Percentiles rank a stretch among this genome's conserved stretches.
Evolutionary conservation across 2,113 vertebrate species (phyloP).

Genomic region (Cariama cristata): DNA sequence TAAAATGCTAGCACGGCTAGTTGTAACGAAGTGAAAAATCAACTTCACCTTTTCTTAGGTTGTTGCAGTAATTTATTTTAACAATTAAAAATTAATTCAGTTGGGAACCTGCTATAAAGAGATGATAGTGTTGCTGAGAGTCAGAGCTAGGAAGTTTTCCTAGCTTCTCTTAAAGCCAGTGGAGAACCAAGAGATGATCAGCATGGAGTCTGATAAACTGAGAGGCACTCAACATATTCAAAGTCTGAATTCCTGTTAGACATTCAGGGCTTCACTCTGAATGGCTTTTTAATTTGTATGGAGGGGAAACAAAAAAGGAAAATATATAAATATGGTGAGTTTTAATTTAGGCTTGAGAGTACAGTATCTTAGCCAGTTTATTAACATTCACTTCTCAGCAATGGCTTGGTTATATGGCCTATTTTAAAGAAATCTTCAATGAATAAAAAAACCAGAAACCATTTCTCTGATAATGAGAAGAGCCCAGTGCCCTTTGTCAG

Average conservation of each 20-base stretch:
- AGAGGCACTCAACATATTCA: background rate
- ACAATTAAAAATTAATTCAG: background rate
- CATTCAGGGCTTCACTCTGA: background rate
- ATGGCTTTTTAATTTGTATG: background rate
- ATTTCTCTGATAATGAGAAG: background rate
- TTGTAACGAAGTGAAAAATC: conserved; percentile 23
- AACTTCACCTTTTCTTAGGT: background rate
- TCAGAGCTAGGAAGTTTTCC: background rate
- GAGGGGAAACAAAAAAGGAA: background rate
- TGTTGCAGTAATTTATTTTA: conserved; percentile 16
- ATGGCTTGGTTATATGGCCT: background rate
- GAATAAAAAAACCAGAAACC: background rate
- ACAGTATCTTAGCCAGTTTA: background rate
- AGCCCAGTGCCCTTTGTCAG: background rate
- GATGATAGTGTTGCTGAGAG: background rate
- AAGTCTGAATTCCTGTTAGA: background rate
- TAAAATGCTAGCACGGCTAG: background rate
- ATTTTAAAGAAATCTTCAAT: background rate
- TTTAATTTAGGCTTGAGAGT: background rate
- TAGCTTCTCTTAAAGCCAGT: background rate
- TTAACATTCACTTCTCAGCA: background rate
- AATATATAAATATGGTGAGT: background rate
- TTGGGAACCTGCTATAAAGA: background rate
- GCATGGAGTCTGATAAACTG: background rate
- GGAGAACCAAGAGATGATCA: background rate